Evolutionary conservation across 2,113 vertebrate species (phyloP).

Genomic region (Cyprinodon brontotheroides): DNA sequence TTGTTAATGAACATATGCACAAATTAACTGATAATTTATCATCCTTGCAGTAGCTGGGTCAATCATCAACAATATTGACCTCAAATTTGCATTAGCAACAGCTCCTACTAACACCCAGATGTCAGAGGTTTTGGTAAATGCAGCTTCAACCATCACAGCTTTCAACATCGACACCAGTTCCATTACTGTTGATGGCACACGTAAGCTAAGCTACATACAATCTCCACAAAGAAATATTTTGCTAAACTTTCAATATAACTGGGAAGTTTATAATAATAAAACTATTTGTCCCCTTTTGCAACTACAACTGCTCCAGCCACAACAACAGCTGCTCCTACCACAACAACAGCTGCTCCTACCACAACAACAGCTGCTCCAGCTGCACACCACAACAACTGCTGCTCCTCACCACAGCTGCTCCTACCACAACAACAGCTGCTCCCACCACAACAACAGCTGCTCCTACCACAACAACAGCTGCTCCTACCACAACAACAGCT

Average conservation of each 20-base stretch:
- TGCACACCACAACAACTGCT: neutral
- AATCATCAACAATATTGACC: slow-evolving; percentile 8
- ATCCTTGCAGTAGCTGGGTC: slow-evolving; percentile 51
- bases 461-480: neutral
- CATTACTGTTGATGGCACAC: slow-evolving; percentile 22
- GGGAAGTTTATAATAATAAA: slow-evolving; percentile 22
- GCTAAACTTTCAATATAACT: neutral
- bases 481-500: too few relatives aligned
- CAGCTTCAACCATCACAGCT: slow-evolving; percentile 8
- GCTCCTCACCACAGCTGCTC: neutral
- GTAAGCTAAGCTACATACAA: slow-evolving; percentile 1
- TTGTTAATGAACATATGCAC: too few relatives aligned
- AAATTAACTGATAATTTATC: neutral
- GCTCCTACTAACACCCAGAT: slow-evolving; percentile 24
- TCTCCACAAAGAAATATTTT: neutral
- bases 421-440: neutral
- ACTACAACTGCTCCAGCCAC: neutral
- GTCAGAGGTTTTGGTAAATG: slow-evolving; percentile 19
- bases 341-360: too few relatives aligned
- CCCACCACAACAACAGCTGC: neutral
- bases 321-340: neutral
- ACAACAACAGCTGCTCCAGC: neutral
- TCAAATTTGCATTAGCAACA: neutral
- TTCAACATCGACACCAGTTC: slow-evolving; percentile 43
- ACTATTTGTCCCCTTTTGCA: neutral